Evolutionary conservation across 2,113 vertebrate species (phyloP).

Genomic region (Pseudolaguvia tuberculata): DNA sequence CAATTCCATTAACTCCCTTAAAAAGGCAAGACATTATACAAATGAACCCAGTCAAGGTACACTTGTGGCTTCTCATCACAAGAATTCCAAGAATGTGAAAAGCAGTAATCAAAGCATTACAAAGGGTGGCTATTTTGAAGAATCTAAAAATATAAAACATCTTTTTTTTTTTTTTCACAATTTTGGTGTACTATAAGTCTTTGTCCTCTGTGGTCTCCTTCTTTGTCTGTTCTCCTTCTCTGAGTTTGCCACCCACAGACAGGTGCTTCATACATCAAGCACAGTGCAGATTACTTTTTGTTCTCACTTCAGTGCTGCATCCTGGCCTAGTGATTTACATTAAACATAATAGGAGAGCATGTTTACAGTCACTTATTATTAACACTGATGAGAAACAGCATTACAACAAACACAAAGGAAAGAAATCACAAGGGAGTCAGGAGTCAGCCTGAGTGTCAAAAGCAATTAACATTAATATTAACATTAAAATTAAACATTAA

Average conservation of each 20-base stretch:
- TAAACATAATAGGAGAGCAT: slow-evolving; percentile 2
- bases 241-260: not conserved
- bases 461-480: not conserved
- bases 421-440: not conserved
- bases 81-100: too few species aligned
- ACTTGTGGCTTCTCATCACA: too few species aligned
- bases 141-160: too few species aligned
- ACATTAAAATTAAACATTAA: too few species aligned
- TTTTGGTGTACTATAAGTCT: too few species aligned
- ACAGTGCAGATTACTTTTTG: slow-evolving; percentile 12
- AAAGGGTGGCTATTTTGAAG: too few species aligned
- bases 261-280: slow-evolving; percentile 37
- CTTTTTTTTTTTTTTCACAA: too few species aligned
- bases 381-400: slow-evolving; percentile 24
- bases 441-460: not conserved
- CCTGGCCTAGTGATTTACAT: not conserved
- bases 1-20: too few species aligned
- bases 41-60: too few species aligned
- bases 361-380: slow-evolving; percentile 2
- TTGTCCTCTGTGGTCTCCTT: not conserved
- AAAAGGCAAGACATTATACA: too few species aligned
- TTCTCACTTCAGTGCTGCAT: not conserved
- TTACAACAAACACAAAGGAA: not conserved
- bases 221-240: not conserved
- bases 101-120: too few species aligned